phyloP scores from a whole-genome alignment of 1,140 invertebrate genomes.

The Aphelenchoides besseyi region DNA sequence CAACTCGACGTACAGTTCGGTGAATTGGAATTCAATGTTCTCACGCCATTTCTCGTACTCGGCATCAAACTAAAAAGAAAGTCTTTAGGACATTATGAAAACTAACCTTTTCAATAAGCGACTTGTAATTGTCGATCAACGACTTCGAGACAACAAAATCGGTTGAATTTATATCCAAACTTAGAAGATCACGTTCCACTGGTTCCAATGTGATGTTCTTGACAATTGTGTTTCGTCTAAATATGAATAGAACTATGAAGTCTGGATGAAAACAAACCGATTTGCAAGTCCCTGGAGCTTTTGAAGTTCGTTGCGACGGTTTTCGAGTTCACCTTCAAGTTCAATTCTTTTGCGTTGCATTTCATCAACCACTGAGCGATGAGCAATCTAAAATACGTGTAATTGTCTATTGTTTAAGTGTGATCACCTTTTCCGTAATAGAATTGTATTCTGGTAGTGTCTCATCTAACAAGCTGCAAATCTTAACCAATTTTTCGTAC shows the following conservation, averaged over 20 bases:
- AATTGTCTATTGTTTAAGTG: too few species aligned
- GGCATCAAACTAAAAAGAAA: slow-evolving; percentile 16
- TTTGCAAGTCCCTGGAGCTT: background rate
- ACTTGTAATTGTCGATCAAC: background rate
- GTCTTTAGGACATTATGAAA: too few species aligned
- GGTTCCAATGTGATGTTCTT: slow-evolving; percentile 4
- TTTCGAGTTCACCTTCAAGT: background rate
- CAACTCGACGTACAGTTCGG: background rate
- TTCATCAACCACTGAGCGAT: slow-evolving; percentile 7
- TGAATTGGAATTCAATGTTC: background rate
- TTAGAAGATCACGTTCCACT: background rate
- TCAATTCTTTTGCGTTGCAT: background rate
- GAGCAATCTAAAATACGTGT: too few species aligned
- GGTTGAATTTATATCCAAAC: background rate
- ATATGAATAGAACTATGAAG: background rate
- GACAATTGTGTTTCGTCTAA: background rate
- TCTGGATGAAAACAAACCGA: background rate
- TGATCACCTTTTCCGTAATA: background rate
- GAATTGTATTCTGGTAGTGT: background rate
- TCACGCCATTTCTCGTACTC: slow-evolving; percentile 19
- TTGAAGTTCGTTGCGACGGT: background rate
- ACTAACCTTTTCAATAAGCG: slow-evolving; percentile 14
- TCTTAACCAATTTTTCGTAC: slow-evolving; percentile 18
- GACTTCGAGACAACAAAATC: background rate
- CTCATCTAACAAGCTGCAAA: slow-evolving; percentile 1